These are phyloP conservation scores for Cerceris rybyensis DNA, from an alignment of 2,888 invertebrate species.

Conservation along the genomic window DNA sequence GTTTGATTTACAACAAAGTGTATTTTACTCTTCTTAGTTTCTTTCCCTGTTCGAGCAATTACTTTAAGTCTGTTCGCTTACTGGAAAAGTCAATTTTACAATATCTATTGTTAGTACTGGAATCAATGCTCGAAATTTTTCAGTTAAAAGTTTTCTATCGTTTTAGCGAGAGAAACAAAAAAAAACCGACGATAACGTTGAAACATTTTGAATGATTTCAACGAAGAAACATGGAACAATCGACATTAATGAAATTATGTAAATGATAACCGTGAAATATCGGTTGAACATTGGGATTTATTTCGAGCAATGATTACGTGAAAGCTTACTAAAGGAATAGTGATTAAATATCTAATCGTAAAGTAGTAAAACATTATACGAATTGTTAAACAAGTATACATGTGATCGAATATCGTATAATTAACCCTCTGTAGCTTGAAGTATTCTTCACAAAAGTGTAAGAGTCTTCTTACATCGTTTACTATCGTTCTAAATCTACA, in stretches of 20 bases:
- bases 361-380: conserved; percentile 18
- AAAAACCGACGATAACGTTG: not conserved
- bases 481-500: too few species aligned
- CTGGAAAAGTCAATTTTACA: conserved; percentile 30
- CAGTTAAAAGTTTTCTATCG: not conserved
- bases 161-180: not conserved
- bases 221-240: not conserved
- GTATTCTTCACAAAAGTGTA: not conserved
- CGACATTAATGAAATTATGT: not conserved
- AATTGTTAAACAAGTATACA: conserved; percentile 1
- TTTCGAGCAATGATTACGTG: conserved; percentile 54
- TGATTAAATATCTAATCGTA: conserved; percentile 17
- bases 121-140: conserved; percentile 55
- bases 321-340: conserved; percentile 26
- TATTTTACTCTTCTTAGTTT: conserved; percentile 31
- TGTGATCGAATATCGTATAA: conserved; percentile 4
- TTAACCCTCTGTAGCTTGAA: conserved; percentile 26
- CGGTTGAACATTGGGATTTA: not conserved
- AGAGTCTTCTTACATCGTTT: too few species aligned
- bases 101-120: conserved; percentile 29
- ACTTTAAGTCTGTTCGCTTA: conserved; percentile 34
- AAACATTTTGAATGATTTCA: too few species aligned
- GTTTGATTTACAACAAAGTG: conserved; percentile 64
- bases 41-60: conserved; percentile 44
- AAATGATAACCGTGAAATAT: not conserved